phyloP scores from a whole-genome alignment of 2,797 vertebrate species.

The Hylomyscus alleni region DNA sequence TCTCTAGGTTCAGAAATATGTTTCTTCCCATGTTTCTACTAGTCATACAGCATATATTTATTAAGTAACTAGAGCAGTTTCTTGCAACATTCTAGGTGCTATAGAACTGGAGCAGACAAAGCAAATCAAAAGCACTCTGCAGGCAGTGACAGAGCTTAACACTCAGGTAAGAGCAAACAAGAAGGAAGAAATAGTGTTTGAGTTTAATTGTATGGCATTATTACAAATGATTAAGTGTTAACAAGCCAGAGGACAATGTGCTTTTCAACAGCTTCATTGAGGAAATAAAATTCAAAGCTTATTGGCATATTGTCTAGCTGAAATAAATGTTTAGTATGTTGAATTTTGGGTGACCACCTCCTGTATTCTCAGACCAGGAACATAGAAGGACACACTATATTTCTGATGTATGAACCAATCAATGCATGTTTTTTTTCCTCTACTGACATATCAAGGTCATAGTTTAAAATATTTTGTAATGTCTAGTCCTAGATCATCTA shows the following conservation, averaged over 20 bases:
- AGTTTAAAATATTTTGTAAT: constrained; percentile 4
- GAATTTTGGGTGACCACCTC: constrained; percentile 10
- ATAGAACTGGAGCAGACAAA: not conserved
- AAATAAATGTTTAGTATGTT: not conserved
- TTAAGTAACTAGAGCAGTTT: constrained; percentile 34
- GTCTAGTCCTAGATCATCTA: not conserved
- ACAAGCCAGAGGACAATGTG: not conserved
- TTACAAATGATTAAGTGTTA: constrained; percentile 42
- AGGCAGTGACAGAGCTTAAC: not conserved
- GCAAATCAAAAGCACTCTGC: constrained; percentile 1
- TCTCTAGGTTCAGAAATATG: constrained; percentile 52
- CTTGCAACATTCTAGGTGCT: not conserved
- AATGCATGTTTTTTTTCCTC: constrained; percentile 37
- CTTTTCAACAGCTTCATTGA: constrained; percentile 11
- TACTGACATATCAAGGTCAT: not conserved
- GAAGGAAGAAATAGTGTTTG: constrained; percentile 1
- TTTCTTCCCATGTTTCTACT: constrained; percentile 48
- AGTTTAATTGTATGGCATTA: not conserved
- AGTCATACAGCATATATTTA: constrained; percentile 8
- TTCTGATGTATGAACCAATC: constrained; percentile 11
- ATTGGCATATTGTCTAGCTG: not conserved
- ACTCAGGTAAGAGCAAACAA: not conserved
- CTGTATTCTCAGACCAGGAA: not conserved
- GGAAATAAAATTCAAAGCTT: not conserved
- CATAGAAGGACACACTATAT: not conserved